Base-by-base conservation (phyloP, 2,113 vertebrate genomes). In the Oxyura jamaicensis region DNA sequence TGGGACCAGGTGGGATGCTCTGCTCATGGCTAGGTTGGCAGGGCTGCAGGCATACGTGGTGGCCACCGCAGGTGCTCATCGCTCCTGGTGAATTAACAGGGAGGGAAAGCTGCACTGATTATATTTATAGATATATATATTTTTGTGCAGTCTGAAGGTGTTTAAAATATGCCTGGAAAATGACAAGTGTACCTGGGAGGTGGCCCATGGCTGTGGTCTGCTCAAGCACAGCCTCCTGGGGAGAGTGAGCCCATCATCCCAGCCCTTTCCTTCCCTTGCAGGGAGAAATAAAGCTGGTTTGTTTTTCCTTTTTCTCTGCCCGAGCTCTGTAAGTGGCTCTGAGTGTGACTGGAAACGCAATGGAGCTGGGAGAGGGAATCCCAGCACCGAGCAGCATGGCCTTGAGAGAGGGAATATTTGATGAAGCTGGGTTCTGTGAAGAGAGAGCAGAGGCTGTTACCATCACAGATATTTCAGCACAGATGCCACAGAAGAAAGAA, bases 401-500 rank as follows among this genome's bases (percentile, higher is more conserved):
- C 95, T 95, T 83, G 25, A 73, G 85, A 95, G 88, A 93, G 69
- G 69, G 82, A 95, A 95, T 95, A 80, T 91, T 96, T 96, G 91
- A 96, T 97, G 92, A 96, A 86, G 74, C 66, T 13, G 76, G 95
- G 78, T 77, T 65, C 72, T 95, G 92, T 83, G 92, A 92, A 91
- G 95, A 94, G 88, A 78, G 68, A 95, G 94, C 65, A 89, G 72
- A 89, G 68, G 66, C 78, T 91, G 86, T 92, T 94, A 75, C 93
- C 91, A 69, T 91, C 87, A 95, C 73, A 93, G 92, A 82, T 35
- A 86, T 86, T 91, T 95, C 93, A 92, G 79, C 73, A 50, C 65
- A 96, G 86, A 96, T 92, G 94, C 83, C 91, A 91, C 87, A 93
- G 88, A 96, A 96, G 76, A 94, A 96, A 96, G 86, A 90, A 92